A percentile compares a stretch with the other conserved stretches of the same genome.
phyloP scores from a whole-genome alignment of 2,888 invertebrate species.

The Agriopis marginaria region DNA sequence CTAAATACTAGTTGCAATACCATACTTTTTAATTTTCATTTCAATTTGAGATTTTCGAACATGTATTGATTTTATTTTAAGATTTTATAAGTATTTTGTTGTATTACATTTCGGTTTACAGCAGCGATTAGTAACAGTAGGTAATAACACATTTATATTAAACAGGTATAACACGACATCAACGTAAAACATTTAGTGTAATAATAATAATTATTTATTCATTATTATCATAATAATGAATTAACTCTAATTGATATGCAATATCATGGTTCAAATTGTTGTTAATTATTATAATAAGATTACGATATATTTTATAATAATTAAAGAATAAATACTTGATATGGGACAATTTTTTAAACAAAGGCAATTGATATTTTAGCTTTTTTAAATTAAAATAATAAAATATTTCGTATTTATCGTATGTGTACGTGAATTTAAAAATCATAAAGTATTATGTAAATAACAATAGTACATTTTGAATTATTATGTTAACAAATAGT shows the following conservation, averaged over 20 bases:
- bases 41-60: not conserved
- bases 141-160: not conserved
- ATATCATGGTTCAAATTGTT: constrained; percentile 52
- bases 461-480: too few species aligned
- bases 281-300: constrained; percentile 3
- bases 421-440: too few species aligned
- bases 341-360: too few species aligned
- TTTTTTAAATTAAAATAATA: too few species aligned
- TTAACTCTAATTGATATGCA: constrained; percentile 72
- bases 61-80: not conserved
- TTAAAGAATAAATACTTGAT: not conserved
- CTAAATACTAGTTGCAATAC: not conserved
- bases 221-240: constrained; percentile 47
- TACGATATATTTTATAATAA: not conserved
- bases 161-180: constrained; percentile 51
- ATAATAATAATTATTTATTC: constrained; percentile 39
- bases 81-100: not conserved
- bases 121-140: constrained; percentile 3
- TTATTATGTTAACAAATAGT: not conserved
- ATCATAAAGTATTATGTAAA: too few species aligned
- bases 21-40: not conserved
- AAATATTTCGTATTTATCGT: too few species aligned
- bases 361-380: too few species aligned
- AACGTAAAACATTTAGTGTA: constrained; percentile 39
- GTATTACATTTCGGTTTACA: not conserved